Conservation (phyloP, 2,888 invertebrate genomes). For the Axea sp. region DNA sequence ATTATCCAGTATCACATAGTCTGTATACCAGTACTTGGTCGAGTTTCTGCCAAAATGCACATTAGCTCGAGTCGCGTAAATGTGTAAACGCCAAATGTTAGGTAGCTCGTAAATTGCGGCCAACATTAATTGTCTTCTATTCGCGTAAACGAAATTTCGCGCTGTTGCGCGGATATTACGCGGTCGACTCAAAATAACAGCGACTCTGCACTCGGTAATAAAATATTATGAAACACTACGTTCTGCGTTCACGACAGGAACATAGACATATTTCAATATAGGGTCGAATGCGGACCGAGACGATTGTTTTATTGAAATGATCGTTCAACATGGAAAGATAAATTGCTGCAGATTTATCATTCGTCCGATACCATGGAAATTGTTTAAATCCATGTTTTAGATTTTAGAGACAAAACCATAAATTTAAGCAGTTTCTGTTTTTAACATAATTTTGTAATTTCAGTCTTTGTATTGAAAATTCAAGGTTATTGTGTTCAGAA, state of each 20-base stretch:
- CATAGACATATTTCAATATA: conserved; percentile 33
- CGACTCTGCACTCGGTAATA: conserved; percentile 18
- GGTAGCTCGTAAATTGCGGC: conserved; percentile 44
- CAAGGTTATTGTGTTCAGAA: too few species aligned
- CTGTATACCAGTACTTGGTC: conserved; percentile 17
- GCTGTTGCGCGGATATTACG: conserved; percentile 19
- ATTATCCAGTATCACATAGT: conserved; percentile 37
- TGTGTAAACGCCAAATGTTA: conserved; percentile 43
- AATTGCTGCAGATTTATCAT: conserved; percentile 33
- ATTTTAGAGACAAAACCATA: too few species aligned
- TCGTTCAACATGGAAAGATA: conserved; percentile 32
- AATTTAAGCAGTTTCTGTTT: too few species aligned
- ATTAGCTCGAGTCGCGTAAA: conserved; percentile 30
- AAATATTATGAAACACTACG: conserved; percentile 34
- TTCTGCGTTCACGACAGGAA: conserved; percentile 38
- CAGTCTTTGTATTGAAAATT: too few species aligned
- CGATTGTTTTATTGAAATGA: conserved; percentile 55
- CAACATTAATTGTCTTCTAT: conserved; percentile 53
- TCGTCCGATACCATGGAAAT: too few species aligned
- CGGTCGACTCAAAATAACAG: conserved; percentile 36
- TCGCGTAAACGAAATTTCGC: conserved; percentile 29
- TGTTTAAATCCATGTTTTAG: too few species aligned
- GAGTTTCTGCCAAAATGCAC: conserved; percentile 14
- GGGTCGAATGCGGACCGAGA: conserved; percentile 36
- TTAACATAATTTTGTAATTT: too few species aligned